Percentiles rank a stretch among this genome's conserved stretches.
Evolutionary conservation across 2,797 vertebrate species (phyloP).

Genomic region (Amazona finschi): DNA sequence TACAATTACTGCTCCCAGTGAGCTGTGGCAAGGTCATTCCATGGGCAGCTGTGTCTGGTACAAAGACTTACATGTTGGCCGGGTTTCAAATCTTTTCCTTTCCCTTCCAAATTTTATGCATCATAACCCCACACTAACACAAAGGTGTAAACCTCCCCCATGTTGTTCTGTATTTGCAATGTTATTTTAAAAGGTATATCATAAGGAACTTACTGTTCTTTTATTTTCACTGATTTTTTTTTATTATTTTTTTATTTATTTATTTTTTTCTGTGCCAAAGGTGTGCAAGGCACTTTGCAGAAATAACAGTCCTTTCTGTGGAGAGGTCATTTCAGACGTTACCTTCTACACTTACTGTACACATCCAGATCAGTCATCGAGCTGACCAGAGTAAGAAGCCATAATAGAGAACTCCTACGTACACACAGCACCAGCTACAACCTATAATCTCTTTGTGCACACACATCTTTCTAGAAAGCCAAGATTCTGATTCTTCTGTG

Average conservation of each 20-base stretch:
- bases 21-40: slow-evolving; percentile 13
- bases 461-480: slow-evolving; percentile 56
- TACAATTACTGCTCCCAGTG: background rate
- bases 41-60: background rate
- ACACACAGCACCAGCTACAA: slow-evolving; percentile 50
- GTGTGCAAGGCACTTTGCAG: slow-evolving; percentile 31
- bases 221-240: background rate
- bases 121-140: background rate
- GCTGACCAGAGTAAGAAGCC: slow-evolving; percentile 6
- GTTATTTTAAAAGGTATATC: background rate
- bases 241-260: too few relatives aligned
- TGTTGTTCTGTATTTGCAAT: background rate
- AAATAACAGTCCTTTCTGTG: background rate
- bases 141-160: background rate
- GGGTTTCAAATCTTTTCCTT: background rate
- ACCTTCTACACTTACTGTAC: slow-evolving; percentile 9
- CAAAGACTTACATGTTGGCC: background rate
- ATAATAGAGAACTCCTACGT: slow-evolving; percentile 31
- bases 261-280: background rate
- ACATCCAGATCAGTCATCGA: background rate
- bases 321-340: background rate
- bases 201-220: background rate
- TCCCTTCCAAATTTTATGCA: background rate
- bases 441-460: slow-evolving; percentile 43
- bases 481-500: slow-evolving; percentile 59